Percentiles rank a stretch among this genome's conserved stretches.
Conservation (phyloP, 2,888 invertebrate genomes). For the Heliothis peltigera region DNA sequence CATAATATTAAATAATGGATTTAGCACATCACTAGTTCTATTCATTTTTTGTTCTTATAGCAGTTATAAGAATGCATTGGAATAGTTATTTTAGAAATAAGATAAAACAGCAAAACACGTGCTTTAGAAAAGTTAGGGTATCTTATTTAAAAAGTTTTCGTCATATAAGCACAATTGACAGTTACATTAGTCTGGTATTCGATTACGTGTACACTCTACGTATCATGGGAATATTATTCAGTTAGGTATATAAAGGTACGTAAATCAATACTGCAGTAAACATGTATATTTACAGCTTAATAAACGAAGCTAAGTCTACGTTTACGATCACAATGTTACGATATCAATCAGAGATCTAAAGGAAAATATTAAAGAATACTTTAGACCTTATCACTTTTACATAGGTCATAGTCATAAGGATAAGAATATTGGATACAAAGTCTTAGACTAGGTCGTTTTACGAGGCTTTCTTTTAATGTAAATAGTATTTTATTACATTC, state of each 20-base stretch:
- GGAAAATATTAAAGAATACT: conserved; percentile 40
- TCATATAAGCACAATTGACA: conserved; percentile 18
- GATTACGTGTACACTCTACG: conserved; percentile 24
- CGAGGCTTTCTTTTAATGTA: conserved; percentile 16
- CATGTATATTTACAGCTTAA: conserved; percentile 55
- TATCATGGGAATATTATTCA: conserved; percentile 29
- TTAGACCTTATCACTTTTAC: conserved; percentile 39
- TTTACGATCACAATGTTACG: conserved; percentile 57
- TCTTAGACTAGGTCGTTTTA: conserved; percentile 32
- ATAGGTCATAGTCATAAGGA: conserved; percentile 20
- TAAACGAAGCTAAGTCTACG: conserved; percentile 53
- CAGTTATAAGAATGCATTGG: conserved; percentile 7
- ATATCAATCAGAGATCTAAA: conserved; percentile 61
- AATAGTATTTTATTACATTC: conserved; percentile 10
- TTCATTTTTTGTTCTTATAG: conserved; percentile 8
- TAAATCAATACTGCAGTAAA: conserved; percentile 50
- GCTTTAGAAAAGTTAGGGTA: conserved; percentile 12
- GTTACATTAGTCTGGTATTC: conserved; percentile 26
- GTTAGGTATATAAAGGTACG: conserved; percentile 37
- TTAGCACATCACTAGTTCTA: conserved; percentile 17
- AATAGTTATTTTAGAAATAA: conserved; percentile 1
- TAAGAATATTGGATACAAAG: conserved; percentile 25
- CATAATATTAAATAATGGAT: conserved; percentile 13
- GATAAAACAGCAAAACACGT: conserved; percentile 23
- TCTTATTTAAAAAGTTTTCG: conserved; percentile 3